These are phyloP conservation scores for Parnassius mnemosyne DNA, from an alignment of 2,888 invertebrate genomes.

Conservation along the genomic window DNA sequence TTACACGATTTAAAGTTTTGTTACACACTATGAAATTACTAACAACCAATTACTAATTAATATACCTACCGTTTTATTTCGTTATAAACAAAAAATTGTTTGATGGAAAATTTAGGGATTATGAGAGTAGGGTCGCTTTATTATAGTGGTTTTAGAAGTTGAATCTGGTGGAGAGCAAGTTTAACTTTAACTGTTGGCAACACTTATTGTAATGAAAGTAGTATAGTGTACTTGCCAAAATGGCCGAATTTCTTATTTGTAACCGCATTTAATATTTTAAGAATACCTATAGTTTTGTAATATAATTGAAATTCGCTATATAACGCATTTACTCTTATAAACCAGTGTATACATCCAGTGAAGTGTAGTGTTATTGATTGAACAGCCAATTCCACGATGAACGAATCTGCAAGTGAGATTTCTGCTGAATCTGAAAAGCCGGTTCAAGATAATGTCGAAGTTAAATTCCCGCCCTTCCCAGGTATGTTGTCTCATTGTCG, in stretches of 20 bases:
- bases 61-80: too few species aligned
- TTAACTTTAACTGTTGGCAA: too few species aligned
- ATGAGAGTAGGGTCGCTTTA: too few species aligned
- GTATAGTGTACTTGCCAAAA: constrained; percentile 45
- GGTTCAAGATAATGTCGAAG: constrained; percentile 50
- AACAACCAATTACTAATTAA: too few species aligned
- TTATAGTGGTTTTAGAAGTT: too few species aligned
- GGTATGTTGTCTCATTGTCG: constrained; percentile 40
- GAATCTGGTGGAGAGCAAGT: too few species aligned
- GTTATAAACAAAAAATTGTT: too few species aligned
- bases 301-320: constrained; percentile 7
- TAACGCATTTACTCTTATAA: constrained; percentile 3
- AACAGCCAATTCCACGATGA: constrained; percentile 49
- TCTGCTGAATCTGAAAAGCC: constrained; percentile 60
- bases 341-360: constrained; percentile 6
- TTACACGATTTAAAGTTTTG: too few species aligned
- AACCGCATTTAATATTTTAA: constrained; percentile 30
- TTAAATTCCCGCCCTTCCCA: constrained; percentile 71
- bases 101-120: too few species aligned
- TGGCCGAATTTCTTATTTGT: constrained; percentile 46
- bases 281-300: constrained; percentile 22
- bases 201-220: too few species aligned
- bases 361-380: constrained; percentile 18
- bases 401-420: constrained; percentile 54
- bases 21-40: too few species aligned